These are phyloP conservation scores for Oostethus manadensis DNA, from an alignment of 2,113 vertebrate genomes.

Conservation along the genomic window DNA sequence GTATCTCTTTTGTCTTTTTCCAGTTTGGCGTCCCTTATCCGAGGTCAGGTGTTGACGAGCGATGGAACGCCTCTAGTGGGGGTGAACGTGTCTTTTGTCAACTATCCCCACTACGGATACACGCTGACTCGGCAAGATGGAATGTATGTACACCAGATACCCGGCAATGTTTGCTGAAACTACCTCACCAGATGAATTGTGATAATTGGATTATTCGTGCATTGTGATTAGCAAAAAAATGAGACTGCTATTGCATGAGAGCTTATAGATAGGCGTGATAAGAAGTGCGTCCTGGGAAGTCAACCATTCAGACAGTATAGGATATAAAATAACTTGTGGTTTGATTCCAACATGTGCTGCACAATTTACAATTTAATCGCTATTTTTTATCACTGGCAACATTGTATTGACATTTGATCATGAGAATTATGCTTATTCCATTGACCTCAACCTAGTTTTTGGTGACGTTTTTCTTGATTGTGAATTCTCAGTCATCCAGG, in stretches of 20 bases:
- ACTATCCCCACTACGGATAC: conserved; percentile 95
- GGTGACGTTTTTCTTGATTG: background rate
- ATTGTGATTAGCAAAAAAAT: too few relatives aligned
- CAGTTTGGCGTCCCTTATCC: conserved; percentile 93
- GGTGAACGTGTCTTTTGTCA: conserved; percentile 98
- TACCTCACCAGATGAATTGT: conserved; percentile 46
- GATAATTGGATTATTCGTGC: conserved; percentile 24
- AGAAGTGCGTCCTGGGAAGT: too few relatives aligned
- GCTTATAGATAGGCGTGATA: too few relatives aligned
- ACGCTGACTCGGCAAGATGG: conserved; percentile 97
- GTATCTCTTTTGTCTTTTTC: conserved; percentile 56
- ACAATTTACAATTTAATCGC: too few relatives aligned
- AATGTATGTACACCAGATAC: conserved; percentile 82
- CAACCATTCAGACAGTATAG: background rate
- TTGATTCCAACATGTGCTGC: background rate
- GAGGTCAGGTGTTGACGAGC: conserved; percentile 95
- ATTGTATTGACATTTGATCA: background rate
- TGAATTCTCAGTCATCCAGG: too few relatives aligned
- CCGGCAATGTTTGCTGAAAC: conserved; percentile 39
- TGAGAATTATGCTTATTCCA: background rate
- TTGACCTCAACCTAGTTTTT: background rate
- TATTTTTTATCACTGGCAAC: background rate
- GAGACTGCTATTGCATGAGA: too few relatives aligned
- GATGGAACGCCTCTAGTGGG: conserved; percentile 96
- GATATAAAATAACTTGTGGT: background rate